Percentiles rank a stretch among this genome's conserved stretches.
phyloP scores from a whole-genome alignment of 92 coral and sea anemone species.

The Epizoanthus rinbou region DNA sequence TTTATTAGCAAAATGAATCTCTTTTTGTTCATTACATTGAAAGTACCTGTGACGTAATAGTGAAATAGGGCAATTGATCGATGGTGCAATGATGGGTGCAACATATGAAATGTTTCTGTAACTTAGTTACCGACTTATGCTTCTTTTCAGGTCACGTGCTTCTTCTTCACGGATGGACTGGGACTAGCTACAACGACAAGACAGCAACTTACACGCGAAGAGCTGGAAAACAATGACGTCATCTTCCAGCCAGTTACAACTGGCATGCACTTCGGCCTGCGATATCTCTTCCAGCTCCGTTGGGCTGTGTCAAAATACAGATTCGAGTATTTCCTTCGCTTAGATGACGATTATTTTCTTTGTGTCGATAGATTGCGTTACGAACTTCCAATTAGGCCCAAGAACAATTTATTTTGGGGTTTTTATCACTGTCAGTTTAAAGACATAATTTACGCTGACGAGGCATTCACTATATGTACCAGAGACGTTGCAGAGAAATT shows the following conservation, averaged over 20 bases:
- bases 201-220: conserved; percentile 43
- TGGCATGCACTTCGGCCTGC: conserved; percentile 66
- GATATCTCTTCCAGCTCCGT: conserved; percentile 57
- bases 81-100: too few species aligned
- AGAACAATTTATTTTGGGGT: conserved; percentile 62
- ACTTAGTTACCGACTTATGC: not conserved
- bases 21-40: too few species aligned
- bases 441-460: conserved; percentile 55
- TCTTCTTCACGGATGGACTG: conserved; percentile 68
- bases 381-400: conserved; percentile 63
- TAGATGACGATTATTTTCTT: conserved; percentile 68
- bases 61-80: too few species aligned
- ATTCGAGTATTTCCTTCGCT: conserved; percentile 56
- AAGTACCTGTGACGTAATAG: too few species aligned
- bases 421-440: conserved; percentile 48
- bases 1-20: too few species aligned
- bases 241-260: conserved; percentile 60
- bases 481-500: conserved; percentile 52
- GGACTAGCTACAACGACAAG: conserved; percentile 22
- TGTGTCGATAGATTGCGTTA: conserved; percentile 53
- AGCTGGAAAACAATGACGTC: conserved; percentile 48
- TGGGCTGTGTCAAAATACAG: conserved; percentile 55
- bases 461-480: conserved; percentile 65
- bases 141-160: conserved; percentile 50
- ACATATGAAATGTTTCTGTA: too few species aligned